phyloP scores from a whole-genome alignment of 2,888 invertebrate species.

The Drosophila neonasuta region DNA sequence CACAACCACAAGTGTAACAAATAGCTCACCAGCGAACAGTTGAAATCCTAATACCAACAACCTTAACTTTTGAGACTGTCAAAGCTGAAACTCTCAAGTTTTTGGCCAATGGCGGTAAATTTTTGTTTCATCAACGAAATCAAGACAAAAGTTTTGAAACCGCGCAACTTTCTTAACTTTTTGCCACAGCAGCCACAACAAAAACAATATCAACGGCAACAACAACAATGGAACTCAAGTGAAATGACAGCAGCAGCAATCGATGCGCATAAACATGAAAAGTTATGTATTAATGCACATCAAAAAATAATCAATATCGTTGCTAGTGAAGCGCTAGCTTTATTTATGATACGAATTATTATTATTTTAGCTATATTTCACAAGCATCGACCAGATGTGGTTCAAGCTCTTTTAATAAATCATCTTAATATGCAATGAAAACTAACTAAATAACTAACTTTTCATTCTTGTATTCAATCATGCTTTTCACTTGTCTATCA shows the following conservation, averaged over 20 bases:
- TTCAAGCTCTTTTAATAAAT: background rate
- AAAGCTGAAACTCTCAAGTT: conserved; percentile 40
- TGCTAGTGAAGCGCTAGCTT: background rate
- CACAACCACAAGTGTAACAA: conserved; percentile 16
- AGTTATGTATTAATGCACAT: conserved; percentile 44
- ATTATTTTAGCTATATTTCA: background rate
- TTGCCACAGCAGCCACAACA: conserved; percentile 29
- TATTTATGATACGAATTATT: conserved; percentile 1
- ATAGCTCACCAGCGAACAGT: conserved; percentile 21
- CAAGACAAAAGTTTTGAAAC: conserved; percentile 59
- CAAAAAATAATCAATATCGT: conserved; percentile 18
- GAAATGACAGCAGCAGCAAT: conserved; percentile 54
- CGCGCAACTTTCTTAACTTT: conserved; percentile 63
- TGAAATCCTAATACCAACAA: conserved; percentile 23
- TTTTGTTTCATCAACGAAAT: conserved; percentile 40
- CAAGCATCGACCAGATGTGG: no score
- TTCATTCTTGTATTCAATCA: background rate
- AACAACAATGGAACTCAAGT: conserved; percentile 37
- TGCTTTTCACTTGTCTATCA: conserved; percentile 10
- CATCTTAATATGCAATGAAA: background rate
- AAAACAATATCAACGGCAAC: conserved; percentile 36
- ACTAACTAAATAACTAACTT: background rate
- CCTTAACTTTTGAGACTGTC: conserved; percentile 42
- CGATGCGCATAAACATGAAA: conserved; percentile 48
- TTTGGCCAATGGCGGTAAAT: conserved; percentile 22